phyloP scores from a whole-genome alignment of 2,113 vertebrate genomes.

The Bagarius yarrelli region DNA sequence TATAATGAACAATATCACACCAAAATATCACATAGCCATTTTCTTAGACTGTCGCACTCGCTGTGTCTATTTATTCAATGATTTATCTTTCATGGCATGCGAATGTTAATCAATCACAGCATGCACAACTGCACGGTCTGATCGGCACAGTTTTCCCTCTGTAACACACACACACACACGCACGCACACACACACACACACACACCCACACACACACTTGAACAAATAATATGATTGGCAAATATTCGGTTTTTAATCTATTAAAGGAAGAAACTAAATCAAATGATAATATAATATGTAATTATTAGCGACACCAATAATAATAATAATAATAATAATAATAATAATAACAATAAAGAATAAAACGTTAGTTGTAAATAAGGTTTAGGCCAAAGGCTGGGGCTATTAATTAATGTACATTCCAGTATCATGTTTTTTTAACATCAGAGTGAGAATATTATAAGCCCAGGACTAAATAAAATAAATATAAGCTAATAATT shows the following conservation, averaged over 20 bases:
- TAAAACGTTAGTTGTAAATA: too few species aligned
- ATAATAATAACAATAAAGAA: neutral
- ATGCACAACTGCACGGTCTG: slow-evolving; percentile 23
- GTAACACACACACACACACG: neutral
- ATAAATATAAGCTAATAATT: neutral
- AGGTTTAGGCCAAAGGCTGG: neutral
- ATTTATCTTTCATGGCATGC: neutral
- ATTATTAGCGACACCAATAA: neutral
- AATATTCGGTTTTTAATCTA: neutral
- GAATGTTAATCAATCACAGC: slow-evolving; percentile 14
- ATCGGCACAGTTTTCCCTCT: neutral
- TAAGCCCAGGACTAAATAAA: neutral
- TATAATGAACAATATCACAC: too few species aligned
- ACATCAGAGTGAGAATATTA: too few species aligned
- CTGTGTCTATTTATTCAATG: slow-evolving; percentile 3
- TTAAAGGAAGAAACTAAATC: neutral
- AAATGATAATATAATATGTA: neutral
- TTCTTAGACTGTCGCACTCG: neutral
- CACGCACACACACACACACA: neutral
- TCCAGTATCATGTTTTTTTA: too few species aligned
- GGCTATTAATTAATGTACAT: neutral
- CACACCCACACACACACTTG: neutral
- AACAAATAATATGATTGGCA: neutral
- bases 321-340: too few species aligned
- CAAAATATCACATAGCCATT: too few species aligned